phyloP scores from a whole-genome alignment of 2,113 vertebrate genomes.

The Rhea americana region DNA sequence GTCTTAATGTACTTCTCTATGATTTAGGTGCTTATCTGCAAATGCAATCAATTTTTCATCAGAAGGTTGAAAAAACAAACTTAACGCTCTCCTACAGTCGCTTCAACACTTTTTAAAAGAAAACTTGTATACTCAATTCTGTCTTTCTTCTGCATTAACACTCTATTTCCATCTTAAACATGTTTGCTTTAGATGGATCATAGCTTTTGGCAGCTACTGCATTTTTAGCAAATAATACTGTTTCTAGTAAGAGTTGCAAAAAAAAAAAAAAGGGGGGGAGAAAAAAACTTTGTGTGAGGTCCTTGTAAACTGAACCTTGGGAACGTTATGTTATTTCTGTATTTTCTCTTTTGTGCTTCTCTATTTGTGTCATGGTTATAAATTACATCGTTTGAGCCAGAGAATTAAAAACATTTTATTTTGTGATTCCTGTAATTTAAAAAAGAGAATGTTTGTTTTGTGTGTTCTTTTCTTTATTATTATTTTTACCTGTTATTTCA shows the following conservation, averaged over 20 bases:
- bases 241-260: conserved; percentile 95
- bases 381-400: conserved; percentile 79
- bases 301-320: conserved; percentile 91
- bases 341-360: conserved; percentile 74
- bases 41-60: conserved; percentile 45
- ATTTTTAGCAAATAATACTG: conserved; percentile 97
- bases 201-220: conserved; percentile 92
- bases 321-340: conserved; percentile 81
- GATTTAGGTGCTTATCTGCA: conserved; percentile 59
- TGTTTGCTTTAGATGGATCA: conserved; percentile 92
- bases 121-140: conserved; percentile 72
- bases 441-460: conserved; percentile 24
- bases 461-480: conserved; percentile 58
- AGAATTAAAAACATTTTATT: conserved; percentile 77
- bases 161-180: conserved; percentile 81
- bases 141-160: conserved; percentile 76
- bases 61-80: conserved; percentile 53
- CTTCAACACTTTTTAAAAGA: conserved; percentile 66
- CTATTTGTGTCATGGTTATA: conserved; percentile 81
- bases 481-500: conserved; percentile 84
- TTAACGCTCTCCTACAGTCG: conserved; percentile 40
- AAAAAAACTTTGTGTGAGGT: conserved; percentile 96
- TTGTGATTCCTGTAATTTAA: conserved; percentile 70
- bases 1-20: conserved; percentile 68
- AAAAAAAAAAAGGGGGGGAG: conserved; percentile 56